These are phyloP conservation scores for Brevimyrus niger DNA, from an alignment of 2,113 vertebrate species.

Conservation along the genomic window DNA sequence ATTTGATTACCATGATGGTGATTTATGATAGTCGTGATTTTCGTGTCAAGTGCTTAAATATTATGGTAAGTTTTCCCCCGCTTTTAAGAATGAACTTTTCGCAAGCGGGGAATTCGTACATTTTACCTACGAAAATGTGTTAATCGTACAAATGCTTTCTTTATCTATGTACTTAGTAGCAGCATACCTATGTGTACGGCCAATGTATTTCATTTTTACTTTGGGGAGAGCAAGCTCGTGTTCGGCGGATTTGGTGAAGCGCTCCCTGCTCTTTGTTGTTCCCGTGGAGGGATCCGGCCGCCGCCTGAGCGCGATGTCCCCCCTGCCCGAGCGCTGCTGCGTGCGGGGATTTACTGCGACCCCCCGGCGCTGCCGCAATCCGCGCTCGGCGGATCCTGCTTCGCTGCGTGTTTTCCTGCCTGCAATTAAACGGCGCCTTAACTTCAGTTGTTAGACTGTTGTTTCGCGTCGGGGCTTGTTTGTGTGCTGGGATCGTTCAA, in stretches of 20 bases:
- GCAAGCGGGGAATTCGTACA: neutral
- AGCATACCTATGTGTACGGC: neutral
- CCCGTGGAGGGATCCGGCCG: slow-evolving; percentile 18
- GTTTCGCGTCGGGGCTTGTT: neutral
- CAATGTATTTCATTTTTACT: slow-evolving; percentile 3
- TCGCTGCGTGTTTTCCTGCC: slow-evolving; percentile 35
- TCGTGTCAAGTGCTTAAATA: slow-evolving; percentile 37
- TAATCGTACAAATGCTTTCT: neutral
- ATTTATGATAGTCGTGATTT: slow-evolving; percentile 27
- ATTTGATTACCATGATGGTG: slow-evolving; percentile 32
- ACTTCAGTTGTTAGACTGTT: slow-evolving; percentile 24
- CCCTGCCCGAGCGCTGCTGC: slow-evolving; percentile 27
- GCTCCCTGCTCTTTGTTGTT: slow-evolving; percentile 29
- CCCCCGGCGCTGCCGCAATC: slow-evolving; percentile 29
- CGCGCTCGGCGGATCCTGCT: slow-evolving; percentile 29
- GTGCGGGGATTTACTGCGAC: slow-evolving; percentile 35
- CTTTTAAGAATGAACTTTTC: slow-evolving; percentile 43
- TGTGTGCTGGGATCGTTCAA: neutral
- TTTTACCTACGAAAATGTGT: neutral
- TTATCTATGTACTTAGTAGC: neutral
- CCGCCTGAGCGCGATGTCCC: slow-evolving; percentile 27
- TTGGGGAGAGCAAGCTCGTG: neutral
- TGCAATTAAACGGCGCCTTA: slow-evolving; percentile 37
- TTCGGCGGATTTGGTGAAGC: neutral
- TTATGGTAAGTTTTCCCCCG: slow-evolving; percentile 10